Percentiles rank a stretch among this genome's conserved stretches.
phyloP scores from a whole-genome alignment of 2,113 vertebrate species.

The Heterotilapia buettikoferi region DNA sequence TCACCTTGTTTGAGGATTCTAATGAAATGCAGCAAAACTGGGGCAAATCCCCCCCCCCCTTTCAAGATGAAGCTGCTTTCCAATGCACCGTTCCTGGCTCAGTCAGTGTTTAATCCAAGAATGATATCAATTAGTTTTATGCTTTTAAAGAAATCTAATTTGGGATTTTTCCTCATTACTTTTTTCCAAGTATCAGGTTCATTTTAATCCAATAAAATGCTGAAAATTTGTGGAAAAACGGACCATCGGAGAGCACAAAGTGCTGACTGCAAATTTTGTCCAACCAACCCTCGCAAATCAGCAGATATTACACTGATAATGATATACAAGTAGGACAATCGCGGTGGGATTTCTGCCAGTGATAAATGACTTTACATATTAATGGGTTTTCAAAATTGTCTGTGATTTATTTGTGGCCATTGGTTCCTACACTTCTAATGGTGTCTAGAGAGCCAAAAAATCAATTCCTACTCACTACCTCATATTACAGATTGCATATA shows the following conservation, averaged over 20 bases:
- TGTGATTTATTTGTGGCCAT: not conserved
- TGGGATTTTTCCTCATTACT: not conserved
- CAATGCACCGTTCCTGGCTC: not conserved
- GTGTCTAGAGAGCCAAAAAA: not conserved
- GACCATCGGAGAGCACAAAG: not conserved
- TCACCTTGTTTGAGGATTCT: conserved; percentile 38
- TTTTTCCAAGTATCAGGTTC: not conserved
- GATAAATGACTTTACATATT: not conserved
- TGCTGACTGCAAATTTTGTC: not conserved
- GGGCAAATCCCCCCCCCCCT: not conserved
- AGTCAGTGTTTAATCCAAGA: not conserved
- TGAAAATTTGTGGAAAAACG: not conserved
- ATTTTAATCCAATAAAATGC: not conserved
- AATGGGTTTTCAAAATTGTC: not conserved
- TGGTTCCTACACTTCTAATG: not conserved
- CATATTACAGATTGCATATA: not conserved
- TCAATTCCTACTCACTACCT: not conserved
- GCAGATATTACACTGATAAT: not conserved
- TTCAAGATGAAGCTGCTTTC: not conserved
- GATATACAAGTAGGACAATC: not conserved
- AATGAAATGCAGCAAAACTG: conserved; percentile 43
- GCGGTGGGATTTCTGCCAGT: not conserved
- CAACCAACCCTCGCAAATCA: not conserved
- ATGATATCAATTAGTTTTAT: not conserved
- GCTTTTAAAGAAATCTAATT: not conserved